Base-by-base conservation (phyloP, 2,797 vertebrate species). In the Periophthalmus magnuspinnatus region DNA sequence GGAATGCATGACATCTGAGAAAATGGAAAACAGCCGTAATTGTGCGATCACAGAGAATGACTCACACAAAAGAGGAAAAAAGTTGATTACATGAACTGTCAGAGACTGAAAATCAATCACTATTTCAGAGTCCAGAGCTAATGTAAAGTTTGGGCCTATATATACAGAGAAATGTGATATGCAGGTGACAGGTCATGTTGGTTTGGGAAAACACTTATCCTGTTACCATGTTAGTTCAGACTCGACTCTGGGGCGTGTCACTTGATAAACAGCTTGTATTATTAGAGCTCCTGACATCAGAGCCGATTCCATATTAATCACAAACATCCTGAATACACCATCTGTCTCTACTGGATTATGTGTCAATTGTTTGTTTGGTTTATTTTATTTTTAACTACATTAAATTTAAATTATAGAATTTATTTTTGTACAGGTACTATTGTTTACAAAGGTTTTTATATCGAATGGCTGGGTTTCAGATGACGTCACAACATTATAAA, bases 1-100 rank as follows among this genome's bases (percentile, higher is more conserved):
- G 79, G 84, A 88, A 87, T 84, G 82, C 78, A 45, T 68, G 77
- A 87, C 87, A 89, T 86, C 75, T 90, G 90, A 90, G 77, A 77
- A 82, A 86, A 89, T 80, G 83, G 79, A 87, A 90, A 91, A 86
- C 69, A 81, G 87, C 88, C 82, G 69, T 80, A 76, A 63, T 74
- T 6, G 63, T 71, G 76, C 70, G 74, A 75, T 82, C 77, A 45
- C 13, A 56, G 50, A 45, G 16, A 13, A 71, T 83, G 80, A 87
- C 74, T 88, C 84, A 84, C 52, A 82, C 68, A 71, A 84, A 74
- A 52, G 62, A 67, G 8, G 52, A 60, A 74, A 60, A 22, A 78
- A 76, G 71, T 13, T 0, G 74, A 70, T 76, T 2, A 8, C 54
- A 67, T 61, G 68, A 80, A 78, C 73, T 61, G n/a, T 59, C 56